Percentiles rank a stretch among this genome's conserved stretches.
These are phyloP conservation scores for Acrobasis suavella DNA, from an alignment of 2,888 invertebrate genomes.

Conservation along the genomic window DNA sequence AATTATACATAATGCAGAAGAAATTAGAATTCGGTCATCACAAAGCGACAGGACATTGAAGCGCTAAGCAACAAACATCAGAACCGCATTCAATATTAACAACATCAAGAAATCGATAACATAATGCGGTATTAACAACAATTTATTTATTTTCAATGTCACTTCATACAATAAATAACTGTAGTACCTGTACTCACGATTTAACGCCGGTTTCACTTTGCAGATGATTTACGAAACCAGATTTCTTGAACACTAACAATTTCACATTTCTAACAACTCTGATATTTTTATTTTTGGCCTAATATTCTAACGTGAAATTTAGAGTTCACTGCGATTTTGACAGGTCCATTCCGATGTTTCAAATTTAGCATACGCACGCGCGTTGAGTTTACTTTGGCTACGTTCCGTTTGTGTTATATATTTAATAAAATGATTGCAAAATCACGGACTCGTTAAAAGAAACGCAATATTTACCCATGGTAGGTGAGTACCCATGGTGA, in stretches of 20 bases:
- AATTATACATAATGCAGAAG: slow-evolving; percentile 26
- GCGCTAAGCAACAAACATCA: slow-evolving; percentile 41
- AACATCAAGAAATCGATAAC: slow-evolving; percentile 66
- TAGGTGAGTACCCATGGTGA: too few species aligned
- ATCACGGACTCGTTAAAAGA: too few species aligned
- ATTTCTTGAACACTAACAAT: slow-evolving; percentile 49
- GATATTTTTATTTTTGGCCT: slow-evolving; percentile 45
- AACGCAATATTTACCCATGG: too few species aligned
- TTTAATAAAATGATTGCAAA: too few species aligned
- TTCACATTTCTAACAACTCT: slow-evolving; percentile 65
- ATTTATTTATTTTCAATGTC: slow-evolving; percentile 39
- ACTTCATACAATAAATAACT: slow-evolving; percentile 39
- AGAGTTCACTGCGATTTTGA: slow-evolving; percentile 63
- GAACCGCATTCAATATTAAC: slow-evolving; percentile 26
- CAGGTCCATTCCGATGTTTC: slow-evolving; percentile 64
- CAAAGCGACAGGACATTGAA: slow-evolving; percentile 38
- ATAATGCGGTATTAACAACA: slow-evolving; percentile 59
- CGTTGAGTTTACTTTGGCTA: slow-evolving; percentile 39
- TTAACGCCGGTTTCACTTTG: slow-evolving; percentile 49
- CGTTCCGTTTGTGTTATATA: slow-evolving; percentile 34
- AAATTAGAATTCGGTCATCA: slow-evolving; percentile 32
- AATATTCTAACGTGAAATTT: slow-evolving; percentile 29
- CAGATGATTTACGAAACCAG: slow-evolving; percentile 51
- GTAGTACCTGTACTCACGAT: slow-evolving; percentile 64
- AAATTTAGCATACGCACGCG: slow-evolving; percentile 71